phyloP scores from a whole-genome alignment of 92 coral and sea anemone species.

The Muricea muricata region DNA sequence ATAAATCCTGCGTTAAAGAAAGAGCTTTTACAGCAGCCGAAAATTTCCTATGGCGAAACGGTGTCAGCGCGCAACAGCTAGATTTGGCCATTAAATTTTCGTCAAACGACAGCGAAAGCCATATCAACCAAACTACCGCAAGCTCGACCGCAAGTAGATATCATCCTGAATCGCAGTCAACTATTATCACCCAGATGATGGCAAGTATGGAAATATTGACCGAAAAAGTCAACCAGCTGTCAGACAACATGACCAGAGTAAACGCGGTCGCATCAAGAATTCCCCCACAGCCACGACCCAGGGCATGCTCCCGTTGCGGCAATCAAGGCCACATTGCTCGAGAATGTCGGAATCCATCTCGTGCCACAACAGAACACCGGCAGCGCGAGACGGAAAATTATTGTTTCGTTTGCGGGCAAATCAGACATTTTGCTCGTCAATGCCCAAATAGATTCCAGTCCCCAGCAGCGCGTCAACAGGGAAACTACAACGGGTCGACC shows the following conservation, averaged over 20 bases:
- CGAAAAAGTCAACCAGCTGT: slow-evolving; percentile 9
- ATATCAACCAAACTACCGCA: slow-evolving; percentile 1
- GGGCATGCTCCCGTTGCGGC: slow-evolving; percentile 19
- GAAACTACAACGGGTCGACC: slow-evolving; percentile 23
- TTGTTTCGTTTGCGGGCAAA: slow-evolving; percentile 22
- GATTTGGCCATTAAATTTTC: slow-evolving; percentile 21
- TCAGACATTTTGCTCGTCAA: slow-evolving; percentile 29
- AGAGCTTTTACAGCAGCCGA: neutral
- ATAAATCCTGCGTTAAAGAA: neutral
- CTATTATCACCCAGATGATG: slow-evolving; percentile 17
- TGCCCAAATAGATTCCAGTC: slow-evolving; percentile 1
- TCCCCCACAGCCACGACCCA: neutral
- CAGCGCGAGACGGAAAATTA: neutral
- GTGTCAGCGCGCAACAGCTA: slow-evolving; percentile 12
- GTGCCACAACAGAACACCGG: neutral
- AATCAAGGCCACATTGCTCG: slow-evolving; percentile 2
- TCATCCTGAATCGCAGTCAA: neutral
- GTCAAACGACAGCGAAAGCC: slow-evolving; percentile 7
- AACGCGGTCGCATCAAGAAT: slow-evolving; percentile 1
- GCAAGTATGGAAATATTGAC: slow-evolving; percentile 11
- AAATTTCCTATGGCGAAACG: neutral
- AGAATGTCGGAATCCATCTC: neutral
- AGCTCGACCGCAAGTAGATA: neutral
- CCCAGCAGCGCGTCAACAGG: slow-evolving; percentile 17
- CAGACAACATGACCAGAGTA: slow-evolving; percentile 4